Evolutionary conservation across 1,140 invertebrate species (phyloP), one percentile per base, ranked within the genome.

Genomic region (Gonatopus flavifemur): DNA sequence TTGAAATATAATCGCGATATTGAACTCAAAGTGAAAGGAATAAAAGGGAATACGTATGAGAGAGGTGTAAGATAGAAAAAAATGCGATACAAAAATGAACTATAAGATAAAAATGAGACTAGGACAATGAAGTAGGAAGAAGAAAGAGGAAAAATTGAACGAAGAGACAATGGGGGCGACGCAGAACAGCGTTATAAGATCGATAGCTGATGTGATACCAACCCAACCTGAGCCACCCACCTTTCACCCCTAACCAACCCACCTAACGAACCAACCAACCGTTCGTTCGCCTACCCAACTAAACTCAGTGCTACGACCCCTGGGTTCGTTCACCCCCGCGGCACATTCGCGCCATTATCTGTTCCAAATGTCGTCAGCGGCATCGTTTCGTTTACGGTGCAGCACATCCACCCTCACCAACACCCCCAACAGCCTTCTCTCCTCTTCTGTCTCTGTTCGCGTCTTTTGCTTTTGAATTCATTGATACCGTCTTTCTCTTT

Each of bases 291-390:
- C 35, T 9, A 67, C 52, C 55, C 59, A 59, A 64, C 67, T 38
- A 53, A 65, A 60, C 62, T 64, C 64, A 58, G 64, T 56, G 50
- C n/a, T n/a, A n/a, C 70, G 57, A 68, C 65, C 65, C n/a, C 70
- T 74, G 69, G 69, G 76, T 76, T 77, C 74, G 72, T 76, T 76
- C 74, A 77, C 72, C 73, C 74, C 69, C 73, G 61, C 67, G 67
- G 67, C 65, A 71, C 72, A 74, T 76, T 76, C 72, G 67, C 72
- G 68, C 72, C 72, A 76, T 76, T 76, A 76, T 76, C 74, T 75
- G 70, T 74, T 74, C 72, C 70, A 70, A 76, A 76, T 74, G 74
- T 76, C 74, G 72, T 75, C 72, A 69, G 62, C 67, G 65, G 61
- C 69, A 66, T 74, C 72, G 72, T 74, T 76, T 69, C 73, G 72